Base-by-base conservation (phyloP, 2,797 vertebrate species). In the Chiloscyllium punctatum region DNA sequence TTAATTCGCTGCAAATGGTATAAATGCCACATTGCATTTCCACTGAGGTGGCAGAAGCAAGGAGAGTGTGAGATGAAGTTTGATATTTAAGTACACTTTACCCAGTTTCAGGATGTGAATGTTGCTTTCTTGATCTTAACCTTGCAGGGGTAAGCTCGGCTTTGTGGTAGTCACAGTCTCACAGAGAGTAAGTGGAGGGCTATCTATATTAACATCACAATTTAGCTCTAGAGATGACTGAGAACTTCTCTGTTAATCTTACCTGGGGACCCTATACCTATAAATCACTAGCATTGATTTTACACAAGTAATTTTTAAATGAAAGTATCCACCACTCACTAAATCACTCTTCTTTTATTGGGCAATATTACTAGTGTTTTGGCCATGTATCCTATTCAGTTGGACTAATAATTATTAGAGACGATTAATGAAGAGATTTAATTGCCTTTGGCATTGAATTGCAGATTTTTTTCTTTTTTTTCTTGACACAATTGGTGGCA, bases 11-110 rank as follows among this genome's bases (percentile, higher is more conserved):
- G 66, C 90, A 92, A 92, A 92, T 92, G 37, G 90, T 42, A 42
- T 92, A 92, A 92, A 68, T 92, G 90, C 90, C 90, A 92, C 90
- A 92, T 37, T 92, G 21, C 62, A 68, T 92, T 92, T 92, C n/a
- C 90, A n/a, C 18, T 69, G 90, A 69, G 90, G 90, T 69, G 66
- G 62, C n/a, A 92, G 90, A 69, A 69, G 90, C n/a, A 21, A 69
- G 25, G n/a, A 69, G 9, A 42, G 90, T 68, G 90, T 27, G 90
- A 92, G 13, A 92, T 37, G 90, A 8, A 69, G n/a, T 92, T 42
- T 51, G 15, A 91, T 92, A 92, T 69, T 92, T 69, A 15, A 18
- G 30, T 42, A 69, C 23, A 69, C 48, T 25, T 69, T 66, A 27
- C n/a, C 62, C 66, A 42, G 62, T 42, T 69, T 42, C 90, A 92